Evolutionary conservation across 2,797 vertebrate species (phyloP), one percentile per base, ranked within the genome.

Genomic region (Acomys russatus): DNA sequence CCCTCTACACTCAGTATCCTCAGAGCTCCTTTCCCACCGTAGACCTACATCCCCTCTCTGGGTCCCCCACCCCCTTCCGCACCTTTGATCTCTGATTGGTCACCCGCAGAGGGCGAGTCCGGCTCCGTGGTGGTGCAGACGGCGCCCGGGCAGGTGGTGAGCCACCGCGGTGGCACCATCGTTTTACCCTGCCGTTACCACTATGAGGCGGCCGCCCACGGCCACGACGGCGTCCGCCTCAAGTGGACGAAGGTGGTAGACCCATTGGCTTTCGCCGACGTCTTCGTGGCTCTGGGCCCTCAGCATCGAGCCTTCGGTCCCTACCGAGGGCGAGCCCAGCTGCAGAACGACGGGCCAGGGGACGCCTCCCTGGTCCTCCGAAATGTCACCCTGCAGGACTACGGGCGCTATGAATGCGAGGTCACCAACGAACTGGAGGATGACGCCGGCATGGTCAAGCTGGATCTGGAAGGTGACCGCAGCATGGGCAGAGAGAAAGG

Each of bases 211-310:
- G 98, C 99, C 4, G 98, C 98, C 63, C 98, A 98, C 0, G 99
- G 99, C 93, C 99, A 99, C 0, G 98, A 98, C 12, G 99, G 99
- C 90, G 99, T 99, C 96, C 99, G 99, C 73, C 99, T 99, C 92
- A 99, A 99, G 97, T 99, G 99, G 99, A 99, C 99, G 96, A 99
- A 99, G 96, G 99, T 99, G 96, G 99, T 98, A 0, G 99, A 99
- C 10, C 98, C 99, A 0, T 98, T 99, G 98, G 98, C 98, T 91
- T 99, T 99, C 49, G 98, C 98, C 91, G 99, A 99, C 0, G 99
- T 99, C 71, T 99, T 99, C 38, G 99, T 99, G 97, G 99, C 99
- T 0, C 98, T 99, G 91, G 99, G 99, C 77, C 98, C 98, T 82
- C 99, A 99, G 73, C 99, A 99, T 94, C 97, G 99, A 71, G 99